These are phyloP conservation scores for Morone saxatilis DNA, from an alignment of 2,113 vertebrate species.

Conservation along the genomic window DNA sequence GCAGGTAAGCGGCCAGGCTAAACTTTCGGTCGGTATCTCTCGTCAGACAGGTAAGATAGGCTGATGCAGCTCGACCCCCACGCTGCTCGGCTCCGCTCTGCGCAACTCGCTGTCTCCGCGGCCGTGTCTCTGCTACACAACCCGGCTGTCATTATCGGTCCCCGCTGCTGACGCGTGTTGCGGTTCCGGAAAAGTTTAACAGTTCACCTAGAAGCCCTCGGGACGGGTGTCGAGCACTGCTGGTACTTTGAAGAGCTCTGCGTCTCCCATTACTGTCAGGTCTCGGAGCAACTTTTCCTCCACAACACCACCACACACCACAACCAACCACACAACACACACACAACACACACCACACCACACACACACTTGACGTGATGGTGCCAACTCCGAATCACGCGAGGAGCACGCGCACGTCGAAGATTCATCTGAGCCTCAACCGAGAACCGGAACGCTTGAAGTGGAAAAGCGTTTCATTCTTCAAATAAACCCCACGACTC, in stretches of 20 bases:
- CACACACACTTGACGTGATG: background rate
- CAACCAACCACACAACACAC: too few species aligned
- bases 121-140: background rate
- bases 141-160: background rate
- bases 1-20: slow-evolving; percentile 74
- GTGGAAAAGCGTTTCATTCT: background rate
- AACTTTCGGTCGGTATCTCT: slow-evolving; percentile 77
- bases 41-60: slow-evolving; percentile 69
- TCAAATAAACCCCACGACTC: background rate
- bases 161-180: background rate
- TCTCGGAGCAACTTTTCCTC: background rate
- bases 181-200: background rate
- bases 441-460: too few species aligned
- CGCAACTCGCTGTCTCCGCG: background rate
- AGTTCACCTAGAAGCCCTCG: background rate
- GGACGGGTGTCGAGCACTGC: too few species aligned
- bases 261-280: background rate
- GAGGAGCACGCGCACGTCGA: background rate
- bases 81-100: slow-evolving; percentile 1
- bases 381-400: background rate
- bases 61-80: slow-evolving; percentile 31
- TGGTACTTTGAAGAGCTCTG: background rate
- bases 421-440: background rate
- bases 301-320: too few species aligned
- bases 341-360: too few species aligned